Percentiles rank a stretch among this genome's conserved stretches.
Conservation (phyloP, 2,797 vertebrate genomes). For the Falco concolor region DNA sequence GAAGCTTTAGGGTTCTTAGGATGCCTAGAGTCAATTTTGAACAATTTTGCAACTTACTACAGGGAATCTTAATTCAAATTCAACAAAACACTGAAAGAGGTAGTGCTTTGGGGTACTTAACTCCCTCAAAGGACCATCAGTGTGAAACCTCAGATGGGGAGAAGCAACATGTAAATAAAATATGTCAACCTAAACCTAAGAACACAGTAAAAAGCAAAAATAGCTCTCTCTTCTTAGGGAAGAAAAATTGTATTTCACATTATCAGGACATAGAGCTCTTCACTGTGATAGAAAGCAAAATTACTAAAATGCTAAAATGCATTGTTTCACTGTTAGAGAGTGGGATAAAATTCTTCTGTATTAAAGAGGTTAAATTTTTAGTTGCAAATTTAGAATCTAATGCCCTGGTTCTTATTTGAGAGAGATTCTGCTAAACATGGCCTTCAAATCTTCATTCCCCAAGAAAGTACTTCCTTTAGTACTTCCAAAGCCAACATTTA, state of each 20-base stretch:
- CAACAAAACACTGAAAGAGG: conserved; percentile 70
- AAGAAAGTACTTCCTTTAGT: background rate
- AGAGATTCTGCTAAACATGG: background rate
- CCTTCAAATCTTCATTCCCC: background rate
- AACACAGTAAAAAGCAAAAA: conserved; percentile 1
- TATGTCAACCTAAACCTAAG: background rate
- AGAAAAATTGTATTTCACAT: background rate
- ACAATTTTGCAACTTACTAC: conserved; percentile 69
- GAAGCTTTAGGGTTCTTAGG: conserved; percentile 78
- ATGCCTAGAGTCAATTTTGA: conserved; percentile 74
- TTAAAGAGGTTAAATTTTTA: background rate
- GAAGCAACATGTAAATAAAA: conserved; percentile 68
- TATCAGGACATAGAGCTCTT: background rate
- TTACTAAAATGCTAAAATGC: background rate
- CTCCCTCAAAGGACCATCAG: conserved; percentile 56
- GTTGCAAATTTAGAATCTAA: background rate
- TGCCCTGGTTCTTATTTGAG: background rate
- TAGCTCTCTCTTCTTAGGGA: background rate
- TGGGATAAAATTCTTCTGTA: background rate
- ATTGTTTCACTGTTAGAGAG: background rate
- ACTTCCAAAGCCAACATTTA: background rate
- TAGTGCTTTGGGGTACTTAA: conserved; percentile 58
- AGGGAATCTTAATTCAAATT: conserved; percentile 75
- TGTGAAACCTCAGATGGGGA: conserved; percentile 31
- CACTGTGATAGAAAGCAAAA: background rate